Evolutionary conservation across 2,797 vertebrate genomes (phyloP).

Genomic region (Siniperca scherzeri): DNA sequence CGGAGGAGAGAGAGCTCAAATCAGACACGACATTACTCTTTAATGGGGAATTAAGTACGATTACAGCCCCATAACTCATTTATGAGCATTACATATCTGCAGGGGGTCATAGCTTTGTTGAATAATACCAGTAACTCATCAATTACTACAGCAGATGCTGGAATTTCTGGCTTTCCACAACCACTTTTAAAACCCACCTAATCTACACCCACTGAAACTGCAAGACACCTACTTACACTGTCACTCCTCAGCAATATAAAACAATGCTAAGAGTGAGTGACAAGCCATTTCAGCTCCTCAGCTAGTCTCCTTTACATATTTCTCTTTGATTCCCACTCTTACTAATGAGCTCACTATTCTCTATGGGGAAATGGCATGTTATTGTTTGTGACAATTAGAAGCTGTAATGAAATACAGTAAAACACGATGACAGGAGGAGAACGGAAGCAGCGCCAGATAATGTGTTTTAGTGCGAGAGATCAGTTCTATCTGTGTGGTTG

Average conservation of each 20-base stretch:
- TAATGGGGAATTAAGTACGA: slow-evolving; percentile 42
- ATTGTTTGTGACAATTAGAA: slow-evolving; percentile 37
- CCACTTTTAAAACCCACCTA: slow-evolving; percentile 18
- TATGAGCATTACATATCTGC: slow-evolving; percentile 39
- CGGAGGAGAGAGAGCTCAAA: slow-evolving; percentile 24
- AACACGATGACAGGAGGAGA: slow-evolving; percentile 14
- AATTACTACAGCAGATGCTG: slow-evolving; percentile 23
- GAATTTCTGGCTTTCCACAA: slow-evolving; percentile 19
- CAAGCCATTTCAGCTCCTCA: neutral
- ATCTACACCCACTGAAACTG: slow-evolving; percentile 11
- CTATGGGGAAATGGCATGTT: neutral
- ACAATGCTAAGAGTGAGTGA: neutral
- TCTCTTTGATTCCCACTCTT: neutral
- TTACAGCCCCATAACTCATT: slow-evolving; percentile 46
- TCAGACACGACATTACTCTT: slow-evolving; percentile 27
- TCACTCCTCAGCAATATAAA: neutral
- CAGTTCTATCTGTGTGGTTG: neutral
- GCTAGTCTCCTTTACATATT: neutral
- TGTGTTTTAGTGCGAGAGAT: neutral
- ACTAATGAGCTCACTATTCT: slow-evolving; percentile 6
- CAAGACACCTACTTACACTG: neutral
- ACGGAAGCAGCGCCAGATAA: neutral
- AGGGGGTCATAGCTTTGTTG: slow-evolving; percentile 30
- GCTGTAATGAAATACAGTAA: slow-evolving; percentile 39
- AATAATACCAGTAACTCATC: slow-evolving; percentile 55